These are phyloP conservation scores for Cyphomyrmex costatus DNA, from an alignment of 1,140 invertebrate species.

Conservation along the genomic window DNA sequence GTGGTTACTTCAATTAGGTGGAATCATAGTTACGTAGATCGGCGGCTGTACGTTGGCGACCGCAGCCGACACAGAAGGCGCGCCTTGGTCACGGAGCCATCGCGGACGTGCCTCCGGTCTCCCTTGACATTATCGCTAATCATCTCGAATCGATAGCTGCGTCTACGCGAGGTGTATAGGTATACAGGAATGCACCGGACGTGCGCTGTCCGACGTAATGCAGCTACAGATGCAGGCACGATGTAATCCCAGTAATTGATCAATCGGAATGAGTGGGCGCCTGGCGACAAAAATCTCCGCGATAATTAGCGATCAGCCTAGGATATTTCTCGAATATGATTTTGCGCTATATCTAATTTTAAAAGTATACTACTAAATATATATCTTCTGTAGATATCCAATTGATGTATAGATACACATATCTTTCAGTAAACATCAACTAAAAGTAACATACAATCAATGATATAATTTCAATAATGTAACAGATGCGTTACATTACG, in stretches of 20 bases:
- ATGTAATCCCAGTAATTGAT: constrained; percentile 50
- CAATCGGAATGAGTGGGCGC: constrained; percentile 27
- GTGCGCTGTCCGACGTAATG: constrained; percentile 51
- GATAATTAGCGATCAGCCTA: constrained; percentile 24
- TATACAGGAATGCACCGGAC: constrained; percentile 25
- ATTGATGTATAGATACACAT: too few relatives aligned
- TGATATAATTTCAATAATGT: too few relatives aligned
- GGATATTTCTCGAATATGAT: background rate
- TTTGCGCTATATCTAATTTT: background rate
- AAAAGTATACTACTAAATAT: too few relatives aligned
- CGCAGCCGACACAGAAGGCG: constrained; percentile 66
- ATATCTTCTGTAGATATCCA: too few relatives aligned
- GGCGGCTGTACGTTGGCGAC: constrained; percentile 48
- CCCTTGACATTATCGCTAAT: constrained; percentile 84
- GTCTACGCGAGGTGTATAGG: constrained; percentile 57
- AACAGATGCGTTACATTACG: too few relatives aligned
- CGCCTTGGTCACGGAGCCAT: constrained; percentile 76
- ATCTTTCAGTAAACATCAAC: too few relatives aligned
- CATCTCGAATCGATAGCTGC: constrained; percentile 79
- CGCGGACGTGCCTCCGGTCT: constrained; percentile 77
- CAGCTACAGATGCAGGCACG: constrained; percentile 19
- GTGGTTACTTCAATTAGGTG: constrained; percentile 86
- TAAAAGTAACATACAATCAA: too few relatives aligned
- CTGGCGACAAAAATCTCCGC: constrained; percentile 23
- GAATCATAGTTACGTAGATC: constrained; percentile 81